Percentiles rank a stretch among this genome's conserved stretches.
Conservation (phyloP, 2,797 vertebrate genomes). For the Halcyon smyrnensis region DNA sequence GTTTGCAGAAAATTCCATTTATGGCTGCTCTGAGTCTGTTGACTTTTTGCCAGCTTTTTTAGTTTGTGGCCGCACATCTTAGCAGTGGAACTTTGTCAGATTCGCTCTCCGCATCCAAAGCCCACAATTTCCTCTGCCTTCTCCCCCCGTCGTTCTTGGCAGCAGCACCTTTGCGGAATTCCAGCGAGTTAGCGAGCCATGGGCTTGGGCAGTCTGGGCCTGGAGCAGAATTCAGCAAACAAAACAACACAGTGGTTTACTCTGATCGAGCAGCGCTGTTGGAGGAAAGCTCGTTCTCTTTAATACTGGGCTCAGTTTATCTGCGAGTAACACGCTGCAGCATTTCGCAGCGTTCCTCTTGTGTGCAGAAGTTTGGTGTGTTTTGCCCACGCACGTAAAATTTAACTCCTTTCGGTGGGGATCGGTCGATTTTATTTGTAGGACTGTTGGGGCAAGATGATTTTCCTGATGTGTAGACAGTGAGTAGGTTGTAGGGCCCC, state of each 20-base stretch:
- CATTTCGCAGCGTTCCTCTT: background rate
- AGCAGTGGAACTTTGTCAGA: slow-evolving; percentile 49
- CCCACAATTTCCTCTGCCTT: slow-evolving; percentile 71
- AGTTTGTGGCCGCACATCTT: slow-evolving; percentile 48
- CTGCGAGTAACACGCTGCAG: background rate
- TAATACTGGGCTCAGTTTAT: background rate
- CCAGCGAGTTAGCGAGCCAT: slow-evolving; percentile 42
- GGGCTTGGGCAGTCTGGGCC: slow-evolving; percentile 30
- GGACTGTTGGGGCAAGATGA: background rate
- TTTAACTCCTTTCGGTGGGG: background rate
- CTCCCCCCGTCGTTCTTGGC: slow-evolving; percentile 69
- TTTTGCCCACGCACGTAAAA: background rate
- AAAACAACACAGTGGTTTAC: slow-evolving; percentile 21
- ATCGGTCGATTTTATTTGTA: background rate
- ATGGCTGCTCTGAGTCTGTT: slow-evolving; percentile 39
- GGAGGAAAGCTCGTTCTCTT: background rate
- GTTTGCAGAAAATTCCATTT: slow-evolving; percentile 69
- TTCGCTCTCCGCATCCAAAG: slow-evolving; percentile 37
- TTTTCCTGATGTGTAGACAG: background rate
- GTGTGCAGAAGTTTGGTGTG: background rate
- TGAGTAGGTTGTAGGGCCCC: background rate
- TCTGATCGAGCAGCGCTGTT: background rate
- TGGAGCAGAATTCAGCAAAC: slow-evolving; percentile 25
- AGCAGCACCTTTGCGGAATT: slow-evolving; percentile 37
- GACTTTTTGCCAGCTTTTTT: slow-evolving; percentile 51